Evolutionary conservation across 2,113 vertebrate species (phyloP).

Genomic region (Dipodomys merriami): DNA sequence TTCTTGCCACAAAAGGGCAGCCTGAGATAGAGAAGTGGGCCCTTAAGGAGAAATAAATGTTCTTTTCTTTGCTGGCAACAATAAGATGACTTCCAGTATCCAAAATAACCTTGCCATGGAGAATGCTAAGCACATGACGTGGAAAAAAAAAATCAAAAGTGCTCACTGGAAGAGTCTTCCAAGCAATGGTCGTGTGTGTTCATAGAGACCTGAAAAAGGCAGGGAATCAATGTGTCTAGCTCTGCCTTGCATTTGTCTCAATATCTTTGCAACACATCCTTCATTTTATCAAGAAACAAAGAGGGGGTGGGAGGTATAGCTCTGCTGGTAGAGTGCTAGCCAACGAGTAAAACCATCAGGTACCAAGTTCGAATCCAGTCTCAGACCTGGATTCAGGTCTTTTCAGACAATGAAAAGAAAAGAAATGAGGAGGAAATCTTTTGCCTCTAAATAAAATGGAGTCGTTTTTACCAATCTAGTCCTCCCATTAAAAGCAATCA

Average conservation of each 20-base stretch:
- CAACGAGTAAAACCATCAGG: too few relatives aligned
- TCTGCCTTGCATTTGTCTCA: not conserved
- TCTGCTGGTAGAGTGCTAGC: not conserved
- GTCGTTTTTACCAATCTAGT: not conserved
- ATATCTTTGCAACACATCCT: not conserved
- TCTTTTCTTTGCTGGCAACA: not conserved
- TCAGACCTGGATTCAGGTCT: too few relatives aligned
- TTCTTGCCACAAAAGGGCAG: not conserved
- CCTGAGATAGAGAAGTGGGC: not conserved
- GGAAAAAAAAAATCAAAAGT: not conserved
- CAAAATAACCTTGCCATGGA: not conserved
- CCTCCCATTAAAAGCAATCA: not conserved
- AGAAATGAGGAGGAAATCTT: not conserved
- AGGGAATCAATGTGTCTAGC: not conserved
- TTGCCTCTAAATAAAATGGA: not conserved
- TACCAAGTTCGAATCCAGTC: not conserved
- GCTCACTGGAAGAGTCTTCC: not conserved
- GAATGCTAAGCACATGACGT: not conserved
- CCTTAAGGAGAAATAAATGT: not conserved
- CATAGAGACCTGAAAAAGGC: not conserved
- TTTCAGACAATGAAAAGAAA: too few relatives aligned
- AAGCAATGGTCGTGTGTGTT: not conserved
- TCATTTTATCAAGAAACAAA: conserved; percentile 15
- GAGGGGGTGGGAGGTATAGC: too few relatives aligned
- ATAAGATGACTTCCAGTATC: not conserved